Evolutionary conservation across 2,888 invertebrate species (phyloP).

Genomic region (Acleris holmiana): DNA sequence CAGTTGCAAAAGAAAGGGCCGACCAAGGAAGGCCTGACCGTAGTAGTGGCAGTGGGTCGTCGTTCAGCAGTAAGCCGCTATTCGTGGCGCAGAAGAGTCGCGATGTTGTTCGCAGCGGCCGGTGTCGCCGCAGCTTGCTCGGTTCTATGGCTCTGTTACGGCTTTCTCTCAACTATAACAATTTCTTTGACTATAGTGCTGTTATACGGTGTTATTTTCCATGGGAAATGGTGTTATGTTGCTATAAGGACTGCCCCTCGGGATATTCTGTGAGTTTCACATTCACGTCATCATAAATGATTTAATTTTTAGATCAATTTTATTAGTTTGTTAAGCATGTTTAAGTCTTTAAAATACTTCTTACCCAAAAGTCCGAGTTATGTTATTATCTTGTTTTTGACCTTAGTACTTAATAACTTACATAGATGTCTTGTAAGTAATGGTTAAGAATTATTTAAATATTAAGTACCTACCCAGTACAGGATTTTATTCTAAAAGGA

Average conservation of each 20-base stretch:
- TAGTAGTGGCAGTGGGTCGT: conserved; percentile 44
- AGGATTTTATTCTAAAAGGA: too few species aligned
- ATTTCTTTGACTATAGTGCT: conserved; percentile 84
- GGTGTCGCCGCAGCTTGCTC: conserved; percentile 71
- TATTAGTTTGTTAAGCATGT: too few species aligned
- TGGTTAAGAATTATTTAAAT: too few species aligned
- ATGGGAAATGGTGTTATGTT: conserved; percentile 91
- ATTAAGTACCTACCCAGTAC: too few species aligned
- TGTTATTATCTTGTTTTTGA: background rate
- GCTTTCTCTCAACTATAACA: conserved; percentile 86
- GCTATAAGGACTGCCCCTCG: conserved; percentile 89
- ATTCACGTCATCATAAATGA: conserved; percentile 43
- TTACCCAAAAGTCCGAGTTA: background rate
- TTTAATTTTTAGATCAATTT: too few species aligned
- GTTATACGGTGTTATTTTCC: conserved; percentile 87
- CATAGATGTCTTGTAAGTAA: background rate
- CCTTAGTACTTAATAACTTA: conserved; percentile 17
- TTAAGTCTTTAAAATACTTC: background rate
- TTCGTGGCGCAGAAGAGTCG: conserved; percentile 76
- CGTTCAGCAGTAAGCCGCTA: conserved; percentile 73
- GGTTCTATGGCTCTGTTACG: conserved; percentile 81
- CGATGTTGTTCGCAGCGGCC: conserved; percentile 70
- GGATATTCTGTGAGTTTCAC: conserved; percentile 86
- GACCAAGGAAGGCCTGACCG: conserved; percentile 17
- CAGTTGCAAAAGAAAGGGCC: conserved; percentile 39